A percentile compares a stretch with the other conserved stretches of the same genome.
Conservation (phyloP, 2,888 invertebrate genomes). For the Oligia fasciuncula region DNA sequence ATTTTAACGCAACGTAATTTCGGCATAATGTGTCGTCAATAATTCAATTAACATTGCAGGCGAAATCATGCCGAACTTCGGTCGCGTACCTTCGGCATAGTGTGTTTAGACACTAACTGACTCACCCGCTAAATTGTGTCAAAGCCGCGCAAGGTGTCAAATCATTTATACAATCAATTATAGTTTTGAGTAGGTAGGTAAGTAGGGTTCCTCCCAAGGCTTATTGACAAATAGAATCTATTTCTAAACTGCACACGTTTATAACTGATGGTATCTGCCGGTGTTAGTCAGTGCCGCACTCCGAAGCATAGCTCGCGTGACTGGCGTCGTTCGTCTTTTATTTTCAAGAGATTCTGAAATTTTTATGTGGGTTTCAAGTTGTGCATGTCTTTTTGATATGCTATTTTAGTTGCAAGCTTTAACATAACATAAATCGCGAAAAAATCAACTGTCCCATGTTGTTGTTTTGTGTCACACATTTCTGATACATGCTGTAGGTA, state of each 20-base stretch:
- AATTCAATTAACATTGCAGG: too few species aligned
- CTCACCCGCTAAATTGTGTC: background rate
- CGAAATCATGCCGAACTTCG: too few species aligned
- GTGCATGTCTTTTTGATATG: constrained; percentile 1
- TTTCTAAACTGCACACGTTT: background rate
- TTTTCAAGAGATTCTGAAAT: constrained; percentile 13
- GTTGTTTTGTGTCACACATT: too few species aligned
- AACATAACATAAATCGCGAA: too few species aligned
- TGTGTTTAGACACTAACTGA: too few species aligned
- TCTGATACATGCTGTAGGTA: too few species aligned
- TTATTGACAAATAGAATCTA: constrained; percentile 11
- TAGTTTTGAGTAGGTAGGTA: background rate
- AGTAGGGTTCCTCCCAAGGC: background rate
- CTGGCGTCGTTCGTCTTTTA: constrained; percentile 31
- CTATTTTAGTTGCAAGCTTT: background rate
- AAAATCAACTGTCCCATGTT: too few species aligned
- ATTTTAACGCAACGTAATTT: too few species aligned
- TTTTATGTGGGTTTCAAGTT: background rate
- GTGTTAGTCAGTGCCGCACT: constrained; percentile 52
- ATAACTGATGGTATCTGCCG: constrained; percentile 22
- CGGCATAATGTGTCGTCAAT: too few species aligned
- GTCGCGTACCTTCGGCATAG: too few species aligned
- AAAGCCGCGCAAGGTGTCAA: background rate
- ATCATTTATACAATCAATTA: background rate
- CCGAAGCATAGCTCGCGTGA: constrained; percentile 40